Evolutionary conservation across 2,888 invertebrate species (phyloP).

Genomic region (Agriopis leucophaearia): DNA sequence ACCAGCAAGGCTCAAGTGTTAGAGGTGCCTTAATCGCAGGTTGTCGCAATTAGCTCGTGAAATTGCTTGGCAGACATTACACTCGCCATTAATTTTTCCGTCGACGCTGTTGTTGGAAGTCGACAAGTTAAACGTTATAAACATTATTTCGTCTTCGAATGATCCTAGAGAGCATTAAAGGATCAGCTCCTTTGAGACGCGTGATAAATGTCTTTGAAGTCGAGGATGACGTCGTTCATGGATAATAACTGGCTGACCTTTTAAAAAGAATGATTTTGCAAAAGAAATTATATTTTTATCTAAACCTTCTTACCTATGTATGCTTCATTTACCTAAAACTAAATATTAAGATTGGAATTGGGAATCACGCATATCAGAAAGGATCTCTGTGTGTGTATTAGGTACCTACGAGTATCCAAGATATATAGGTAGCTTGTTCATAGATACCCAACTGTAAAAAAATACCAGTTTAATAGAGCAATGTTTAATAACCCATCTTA

Average conservation of each 20-base stretch:
- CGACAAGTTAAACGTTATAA: slow-evolving; percentile 62
- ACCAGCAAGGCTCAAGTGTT: slow-evolving; percentile 43
- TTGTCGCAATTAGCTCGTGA: slow-evolving; percentile 62
- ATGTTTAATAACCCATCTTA: slow-evolving; percentile 27
- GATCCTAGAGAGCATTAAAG: slow-evolving; percentile 59
- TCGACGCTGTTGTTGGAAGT: slow-evolving; percentile 64
- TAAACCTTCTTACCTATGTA: neutral
- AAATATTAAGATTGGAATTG: neutral
- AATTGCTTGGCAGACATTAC: slow-evolving; percentile 63
- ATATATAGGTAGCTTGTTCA: too few species aligned
- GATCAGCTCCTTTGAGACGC: slow-evolving; percentile 66
- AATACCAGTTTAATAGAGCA: neutral
- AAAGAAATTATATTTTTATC: slow-evolving; percentile 9
- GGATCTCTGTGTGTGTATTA: too few species aligned
- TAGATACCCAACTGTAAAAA: neutral
- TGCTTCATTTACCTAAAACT: neutral
- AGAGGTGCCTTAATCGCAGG: slow-evolving; percentile 59
- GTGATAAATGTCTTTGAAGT: slow-evolving; percentile 65
- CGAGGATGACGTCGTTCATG: slow-evolving; percentile 37
- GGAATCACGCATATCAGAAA: neutral
- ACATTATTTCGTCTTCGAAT: slow-evolving; percentile 63
- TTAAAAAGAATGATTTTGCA: slow-evolving; percentile 25
- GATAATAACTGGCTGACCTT: slow-evolving; percentile 40
- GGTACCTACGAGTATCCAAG: too few species aligned
- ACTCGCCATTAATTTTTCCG: slow-evolving; percentile 69